Conservation (phyloP, 2,797 vertebrate genomes). For the Picus viridis region DNA sequence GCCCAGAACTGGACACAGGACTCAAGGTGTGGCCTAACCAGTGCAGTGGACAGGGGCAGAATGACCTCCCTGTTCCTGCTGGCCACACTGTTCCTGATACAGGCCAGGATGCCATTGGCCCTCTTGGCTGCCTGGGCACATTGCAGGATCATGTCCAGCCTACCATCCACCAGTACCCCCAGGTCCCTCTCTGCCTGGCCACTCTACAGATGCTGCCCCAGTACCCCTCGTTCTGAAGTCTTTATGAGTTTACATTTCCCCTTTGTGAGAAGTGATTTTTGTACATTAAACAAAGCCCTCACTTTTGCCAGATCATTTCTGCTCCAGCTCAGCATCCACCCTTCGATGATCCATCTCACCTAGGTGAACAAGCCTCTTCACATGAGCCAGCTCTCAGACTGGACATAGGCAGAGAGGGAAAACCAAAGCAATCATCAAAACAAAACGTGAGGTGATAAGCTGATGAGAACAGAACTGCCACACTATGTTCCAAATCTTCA, state of each 20-base stretch:
- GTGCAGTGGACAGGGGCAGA: too few relatives aligned
- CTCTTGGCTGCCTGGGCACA: too few relatives aligned
- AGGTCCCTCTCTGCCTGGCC: too few relatives aligned
- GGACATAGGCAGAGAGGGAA: neutral
- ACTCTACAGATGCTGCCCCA: neutral
- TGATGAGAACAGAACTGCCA: neutral
- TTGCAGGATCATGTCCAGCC: too few relatives aligned
- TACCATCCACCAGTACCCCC: too few relatives aligned
- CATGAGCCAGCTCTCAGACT: neutral
- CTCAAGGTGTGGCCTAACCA: too few relatives aligned
- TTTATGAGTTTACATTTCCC: neutral
- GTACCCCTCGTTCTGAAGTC: neutral
- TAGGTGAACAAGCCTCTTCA: neutral
- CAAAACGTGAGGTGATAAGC: neutral
- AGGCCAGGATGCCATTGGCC: too few relatives aligned
- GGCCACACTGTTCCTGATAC: too few relatives aligned
- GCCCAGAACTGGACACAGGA: too few relatives aligned
- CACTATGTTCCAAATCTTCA: neutral
- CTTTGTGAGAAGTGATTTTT: neutral
- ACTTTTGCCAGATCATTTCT: neutral
- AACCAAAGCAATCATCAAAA: neutral
- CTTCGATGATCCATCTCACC: neutral
- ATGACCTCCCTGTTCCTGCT: too few relatives aligned
- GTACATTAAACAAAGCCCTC: neutral
- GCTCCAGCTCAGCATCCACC: neutral